Evolutionary conservation across 2,888 invertebrate genomes (phyloP).

Genomic region (Iphiclides podalirius): DNA sequence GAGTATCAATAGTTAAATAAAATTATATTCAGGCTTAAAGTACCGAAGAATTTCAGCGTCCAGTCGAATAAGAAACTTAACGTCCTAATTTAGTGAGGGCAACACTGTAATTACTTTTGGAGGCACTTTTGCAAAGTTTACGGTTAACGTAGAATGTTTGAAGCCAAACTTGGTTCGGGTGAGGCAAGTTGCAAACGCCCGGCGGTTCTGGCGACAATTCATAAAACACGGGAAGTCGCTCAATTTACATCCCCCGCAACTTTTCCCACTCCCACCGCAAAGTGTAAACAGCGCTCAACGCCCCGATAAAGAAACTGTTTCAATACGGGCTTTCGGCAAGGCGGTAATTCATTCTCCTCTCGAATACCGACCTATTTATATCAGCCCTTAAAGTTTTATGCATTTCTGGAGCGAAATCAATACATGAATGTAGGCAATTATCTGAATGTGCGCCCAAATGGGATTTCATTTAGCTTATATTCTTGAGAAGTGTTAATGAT

Average conservation of each 20-base stretch:
- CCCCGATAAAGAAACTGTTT: slow-evolving; percentile 43
- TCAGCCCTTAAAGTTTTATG: neutral
- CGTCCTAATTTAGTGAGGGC: slow-evolving; percentile 30
- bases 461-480: no score
- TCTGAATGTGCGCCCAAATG: no score
- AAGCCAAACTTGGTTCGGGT: slow-evolving; percentile 38
- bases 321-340: slow-evolving; percentile 32
- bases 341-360: slow-evolving; percentile 47
- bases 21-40: no score
- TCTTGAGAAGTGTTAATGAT: no score
- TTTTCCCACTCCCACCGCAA: slow-evolving; percentile 28
- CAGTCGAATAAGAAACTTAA: neutral
- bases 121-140: slow-evolving; percentile 40
- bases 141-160: slow-evolving; percentile 39
- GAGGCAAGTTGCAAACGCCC: slow-evolving; percentile 33
- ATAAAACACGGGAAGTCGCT: slow-evolving; percentile 43
- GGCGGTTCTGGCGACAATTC: slow-evolving; percentile 43
- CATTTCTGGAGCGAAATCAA: no score
- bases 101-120: slow-evolving; percentile 6
- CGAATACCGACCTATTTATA: neutral
- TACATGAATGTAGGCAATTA: no score
- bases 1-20: neutral
- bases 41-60: no score
- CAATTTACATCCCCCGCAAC: slow-evolving; percentile 35
- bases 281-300: slow-evolving; percentile 45